phyloP scores from a whole-genome alignment of 1,140 invertebrate species.

The Prorops nasuta region DNA sequence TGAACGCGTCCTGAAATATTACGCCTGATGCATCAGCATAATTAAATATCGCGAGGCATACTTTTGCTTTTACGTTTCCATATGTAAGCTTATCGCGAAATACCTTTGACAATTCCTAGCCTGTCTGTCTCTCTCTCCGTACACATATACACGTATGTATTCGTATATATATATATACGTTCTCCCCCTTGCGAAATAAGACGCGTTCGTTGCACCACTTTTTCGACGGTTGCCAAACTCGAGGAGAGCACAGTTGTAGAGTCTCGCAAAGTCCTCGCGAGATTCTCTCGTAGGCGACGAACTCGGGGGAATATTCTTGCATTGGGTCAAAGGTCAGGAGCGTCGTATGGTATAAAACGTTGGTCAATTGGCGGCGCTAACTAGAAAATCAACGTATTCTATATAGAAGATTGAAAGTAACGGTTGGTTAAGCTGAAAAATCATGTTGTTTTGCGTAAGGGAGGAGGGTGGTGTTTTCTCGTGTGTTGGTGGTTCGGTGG shows the following conservation, averaged over 20 bases:
- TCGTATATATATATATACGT: constrained; percentile 1
- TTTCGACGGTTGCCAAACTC: too few species aligned
- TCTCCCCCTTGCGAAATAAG: background rate
- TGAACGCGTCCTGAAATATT: constrained; percentile 18
- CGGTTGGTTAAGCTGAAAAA: constrained; percentile 40
- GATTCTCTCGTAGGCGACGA: too few species aligned
- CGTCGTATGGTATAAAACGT: too few species aligned
- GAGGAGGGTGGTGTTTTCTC: background rate
- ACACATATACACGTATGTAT: background rate
- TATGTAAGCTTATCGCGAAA: constrained; percentile 3
- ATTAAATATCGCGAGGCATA: constrained; percentile 6
- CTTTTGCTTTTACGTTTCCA: background rate
- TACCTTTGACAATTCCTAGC: background rate
- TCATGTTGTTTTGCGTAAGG: constrained; percentile 17
- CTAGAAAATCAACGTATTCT: too few species aligned
- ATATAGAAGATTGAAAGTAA: constrained; percentile 43
- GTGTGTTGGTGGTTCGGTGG: background rate
- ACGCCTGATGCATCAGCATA: constrained; percentile 17
- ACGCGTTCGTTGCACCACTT: too few species aligned
- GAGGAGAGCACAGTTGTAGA: too few species aligned
- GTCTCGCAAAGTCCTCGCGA: too few species aligned
- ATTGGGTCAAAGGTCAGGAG: too few species aligned
- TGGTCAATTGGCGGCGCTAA: too few species aligned
- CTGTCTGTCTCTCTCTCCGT: background rate
- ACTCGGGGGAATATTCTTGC: too few species aligned